These are phyloP conservation scores for Dryobotodes eremita DNA, from an alignment of 2,888 invertebrate species.

Conservation along the genomic window DNA sequence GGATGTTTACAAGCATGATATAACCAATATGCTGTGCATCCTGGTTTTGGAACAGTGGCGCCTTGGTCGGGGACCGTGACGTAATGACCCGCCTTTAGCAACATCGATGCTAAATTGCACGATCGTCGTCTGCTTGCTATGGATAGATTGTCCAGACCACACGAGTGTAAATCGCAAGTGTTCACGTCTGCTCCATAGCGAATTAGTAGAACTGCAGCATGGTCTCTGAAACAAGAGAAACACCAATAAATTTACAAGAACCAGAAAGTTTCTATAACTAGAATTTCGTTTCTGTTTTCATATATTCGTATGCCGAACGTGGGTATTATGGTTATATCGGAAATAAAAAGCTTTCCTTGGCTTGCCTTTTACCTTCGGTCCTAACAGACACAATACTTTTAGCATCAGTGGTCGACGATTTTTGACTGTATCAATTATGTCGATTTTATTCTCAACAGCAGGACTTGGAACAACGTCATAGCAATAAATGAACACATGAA, in stretches of 20 bases:
- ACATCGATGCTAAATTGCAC: conserved; percentile 78
- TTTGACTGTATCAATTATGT: neutral
- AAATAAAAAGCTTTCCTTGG: neutral
- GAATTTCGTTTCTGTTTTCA: neutral
- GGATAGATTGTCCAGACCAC: conserved; percentile 90
- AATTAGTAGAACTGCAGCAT: conserved; percentile 90
- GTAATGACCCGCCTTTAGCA: conserved; percentile 85
- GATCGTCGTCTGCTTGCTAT: conserved; percentile 86
- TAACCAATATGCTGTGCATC: conserved; percentile 83
- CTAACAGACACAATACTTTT: neutral
- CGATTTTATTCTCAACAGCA: neutral
- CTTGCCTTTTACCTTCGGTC: neutral
- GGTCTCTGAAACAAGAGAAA: conserved; percentile 79
- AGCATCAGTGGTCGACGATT: neutral
- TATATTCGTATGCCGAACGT: neutral
- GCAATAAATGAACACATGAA: conserved; percentile 18
- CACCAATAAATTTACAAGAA: neutral
- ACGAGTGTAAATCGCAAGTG: conserved; percentile 89
- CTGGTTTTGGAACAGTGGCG: conserved; percentile 66
- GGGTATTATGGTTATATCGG: neutral
- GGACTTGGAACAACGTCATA: neutral
- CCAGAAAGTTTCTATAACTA: neutral
- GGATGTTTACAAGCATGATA: conserved; percentile 86
- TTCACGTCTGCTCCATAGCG: conserved; percentile 92
- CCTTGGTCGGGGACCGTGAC: conserved; percentile 51